Evolutionary conservation across 2,888 invertebrate species (phyloP).

Genomic region (Pycnomerus fuliginosus): DNA sequence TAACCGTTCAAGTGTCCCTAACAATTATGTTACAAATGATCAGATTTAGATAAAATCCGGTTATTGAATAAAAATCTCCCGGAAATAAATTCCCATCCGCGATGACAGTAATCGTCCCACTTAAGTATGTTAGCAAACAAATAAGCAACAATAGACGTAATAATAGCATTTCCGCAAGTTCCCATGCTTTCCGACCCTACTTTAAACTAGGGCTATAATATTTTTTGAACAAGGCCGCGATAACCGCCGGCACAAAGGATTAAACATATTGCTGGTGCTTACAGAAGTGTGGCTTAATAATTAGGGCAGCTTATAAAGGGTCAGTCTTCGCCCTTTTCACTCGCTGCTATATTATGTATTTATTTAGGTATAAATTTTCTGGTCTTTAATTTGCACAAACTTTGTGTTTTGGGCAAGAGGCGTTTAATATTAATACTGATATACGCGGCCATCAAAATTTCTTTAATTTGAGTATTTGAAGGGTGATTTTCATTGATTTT

Average conservation of each 20-base stretch:
- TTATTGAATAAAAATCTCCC: too few relatives aligned
- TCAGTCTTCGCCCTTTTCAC: background rate
- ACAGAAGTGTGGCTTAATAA: slow-evolving; percentile 51
- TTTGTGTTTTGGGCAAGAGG: too few relatives aligned
- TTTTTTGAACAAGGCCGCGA: slow-evolving; percentile 41
- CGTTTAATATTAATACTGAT: too few relatives aligned
- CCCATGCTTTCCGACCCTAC: slow-evolving; percentile 37
- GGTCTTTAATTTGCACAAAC: too few relatives aligned
- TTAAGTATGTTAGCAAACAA: slow-evolving; percentile 46
- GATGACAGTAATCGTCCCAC: slow-evolving; percentile 45
- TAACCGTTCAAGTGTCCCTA: too few relatives aligned
- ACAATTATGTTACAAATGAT: too few relatives aligned
- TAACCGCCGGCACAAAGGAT: slow-evolving; percentile 42
- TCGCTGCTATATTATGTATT: background rate
- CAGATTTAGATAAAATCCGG: too few relatives aligned
- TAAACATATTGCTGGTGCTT: slow-evolving; percentile 43
- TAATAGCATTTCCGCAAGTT: slow-evolving; percentile 42
- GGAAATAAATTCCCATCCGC: slow-evolving; percentile 3
- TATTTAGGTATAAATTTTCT: background rate
- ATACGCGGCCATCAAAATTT: too few relatives aligned
- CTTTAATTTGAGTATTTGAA: too few relatives aligned
- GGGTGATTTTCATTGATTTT: too few relatives aligned
- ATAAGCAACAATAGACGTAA: slow-evolving; percentile 43
- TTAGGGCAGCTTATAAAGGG: slow-evolving; percentile 44
- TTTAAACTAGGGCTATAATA: slow-evolving; percentile 49